These are phyloP conservation scores for Rhabdomys pumilio DNA, from an alignment of 2,797 vertebrate species.

Conservation along the genomic window DNA sequence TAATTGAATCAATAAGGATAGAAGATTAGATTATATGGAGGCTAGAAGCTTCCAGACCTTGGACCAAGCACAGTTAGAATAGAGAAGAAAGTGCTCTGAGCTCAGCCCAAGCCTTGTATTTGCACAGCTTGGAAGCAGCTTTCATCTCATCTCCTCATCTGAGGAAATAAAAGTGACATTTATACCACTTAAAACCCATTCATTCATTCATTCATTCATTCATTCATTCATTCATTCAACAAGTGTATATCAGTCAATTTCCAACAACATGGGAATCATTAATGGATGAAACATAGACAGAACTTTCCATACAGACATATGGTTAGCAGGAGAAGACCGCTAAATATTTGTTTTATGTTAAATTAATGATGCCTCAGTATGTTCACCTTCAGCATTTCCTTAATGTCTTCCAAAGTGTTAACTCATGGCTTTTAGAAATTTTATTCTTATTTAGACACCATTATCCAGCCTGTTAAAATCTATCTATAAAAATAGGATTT, in stretches of 20 bases:
- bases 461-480: neutral
- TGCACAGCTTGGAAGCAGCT: too few species aligned
- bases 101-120: too few species aligned
- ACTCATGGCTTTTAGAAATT: neutral
- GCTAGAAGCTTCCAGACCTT: too few species aligned
- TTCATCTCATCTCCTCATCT: too few species aligned
- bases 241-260: neutral
- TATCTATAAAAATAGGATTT: neutral
- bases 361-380: neutral
- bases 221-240: neutral
- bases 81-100: too few species aligned
- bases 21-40: too few species aligned
- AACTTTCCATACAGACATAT: neutral
- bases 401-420: neutral
- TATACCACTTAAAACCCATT: neutral
- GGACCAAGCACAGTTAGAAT: too few species aligned
- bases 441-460: neutral
- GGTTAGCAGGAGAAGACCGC: neutral
- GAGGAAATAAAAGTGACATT: too few species aligned
- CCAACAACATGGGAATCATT: neutral
- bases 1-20: too few species aligned
- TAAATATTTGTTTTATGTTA: neutral
- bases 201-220: neutral
- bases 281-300: neutral
- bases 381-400: neutral